Base-by-base conservation (phyloP, 2,797 vertebrate genomes). In the Pangasius djambal region DNA sequence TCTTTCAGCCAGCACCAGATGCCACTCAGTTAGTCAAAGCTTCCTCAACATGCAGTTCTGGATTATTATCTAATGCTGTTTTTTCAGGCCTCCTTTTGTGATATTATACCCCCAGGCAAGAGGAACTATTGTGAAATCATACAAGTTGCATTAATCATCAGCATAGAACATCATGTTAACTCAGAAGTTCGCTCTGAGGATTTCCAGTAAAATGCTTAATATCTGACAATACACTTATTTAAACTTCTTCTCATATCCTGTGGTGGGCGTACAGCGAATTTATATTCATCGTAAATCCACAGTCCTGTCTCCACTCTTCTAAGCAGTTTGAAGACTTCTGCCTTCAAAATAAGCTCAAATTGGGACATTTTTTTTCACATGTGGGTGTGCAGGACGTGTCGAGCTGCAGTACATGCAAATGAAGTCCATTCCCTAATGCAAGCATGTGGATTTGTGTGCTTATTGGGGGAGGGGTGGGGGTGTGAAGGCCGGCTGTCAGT, bases 401-500 rank as follows among this genome's bases (percentile, higher is more conserved):
- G 12, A 74, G 70, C 48, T 31, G 15, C 34, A 31, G 70, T 48
- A 37, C 52, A 79, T 85, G 65, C 55, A 87, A 75, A 86, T 70
- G 8, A 81, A 82, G 75, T 63, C 31, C 12, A 75, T 70, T 77
- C 37, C 78, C 31, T 89, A 50, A 31, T 86, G 55, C 63, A 44
- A 52, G 59, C 67, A 57, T 55, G 50, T 72, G 81, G 65, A 57
- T 88, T 72, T 86, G 12, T 25, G 18, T 59, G 87, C 48, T 89
- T 86, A 89, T 75, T 50, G 88, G 8, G 88, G 89, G 88, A 90
- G 92, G n/a, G 75, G 34, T 89, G 88, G 90, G 91, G 83, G 91
- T 92, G 93, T 93, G 81, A 90, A 87, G 91, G 93, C 92, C 93
- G 91, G 94, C 94, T 96, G 96, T 95, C 95, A 95, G 93, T 84